phyloP scores from a whole-genome alignment of 2,113 vertebrate genomes.

The Reinhardtius hippoglossoides region DNA sequence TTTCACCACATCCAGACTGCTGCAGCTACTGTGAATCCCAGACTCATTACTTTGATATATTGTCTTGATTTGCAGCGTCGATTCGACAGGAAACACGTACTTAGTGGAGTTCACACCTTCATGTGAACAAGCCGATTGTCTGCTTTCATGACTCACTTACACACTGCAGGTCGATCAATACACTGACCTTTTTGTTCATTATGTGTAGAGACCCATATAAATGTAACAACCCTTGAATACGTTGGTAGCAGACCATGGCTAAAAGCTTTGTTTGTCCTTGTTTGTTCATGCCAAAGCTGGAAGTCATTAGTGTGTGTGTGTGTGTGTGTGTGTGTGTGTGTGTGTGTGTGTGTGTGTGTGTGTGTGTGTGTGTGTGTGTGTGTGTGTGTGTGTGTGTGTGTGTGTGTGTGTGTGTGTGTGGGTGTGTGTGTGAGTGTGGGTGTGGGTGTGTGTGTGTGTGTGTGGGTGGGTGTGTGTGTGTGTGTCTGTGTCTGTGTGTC shows the following conservation, averaged over 20 bases:
- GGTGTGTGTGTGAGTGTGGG: slow-evolving; percentile 9
- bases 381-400: slow-evolving; percentile 1
- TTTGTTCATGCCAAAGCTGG: slow-evolving; percentile 24
- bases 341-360: background rate
- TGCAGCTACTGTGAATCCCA: background rate
- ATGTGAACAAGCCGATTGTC: slow-evolving; percentile 24
- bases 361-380: background rate
- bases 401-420: background rate
- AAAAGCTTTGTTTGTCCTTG: slow-evolving; percentile 5
- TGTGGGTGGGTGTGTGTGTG: slow-evolving; percentile 5
- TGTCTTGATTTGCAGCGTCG: background rate
- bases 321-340: background rate
- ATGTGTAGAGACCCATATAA: slow-evolving; percentile 10
- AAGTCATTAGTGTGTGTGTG: slow-evolving; percentile 11
- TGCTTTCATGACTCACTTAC: slow-evolving; percentile 23
- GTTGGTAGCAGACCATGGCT: background rate
- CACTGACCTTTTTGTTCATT: slow-evolving; percentile 51
- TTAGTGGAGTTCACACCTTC: slow-evolving; percentile 49
- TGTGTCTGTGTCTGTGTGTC: background rate
- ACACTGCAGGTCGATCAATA: slow-evolving; percentile 48
- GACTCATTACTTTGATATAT: background rate
- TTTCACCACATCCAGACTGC: background rate
- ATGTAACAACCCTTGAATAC: background rate
- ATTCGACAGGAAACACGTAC: slow-evolving; percentile 26
- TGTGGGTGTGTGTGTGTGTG: slow-evolving; percentile 8